Evolutionary conservation across 2,888 invertebrate species (phyloP), one percentile per base, ranked within the genome.

Genomic region (Halictus quadricinctus): DNA sequence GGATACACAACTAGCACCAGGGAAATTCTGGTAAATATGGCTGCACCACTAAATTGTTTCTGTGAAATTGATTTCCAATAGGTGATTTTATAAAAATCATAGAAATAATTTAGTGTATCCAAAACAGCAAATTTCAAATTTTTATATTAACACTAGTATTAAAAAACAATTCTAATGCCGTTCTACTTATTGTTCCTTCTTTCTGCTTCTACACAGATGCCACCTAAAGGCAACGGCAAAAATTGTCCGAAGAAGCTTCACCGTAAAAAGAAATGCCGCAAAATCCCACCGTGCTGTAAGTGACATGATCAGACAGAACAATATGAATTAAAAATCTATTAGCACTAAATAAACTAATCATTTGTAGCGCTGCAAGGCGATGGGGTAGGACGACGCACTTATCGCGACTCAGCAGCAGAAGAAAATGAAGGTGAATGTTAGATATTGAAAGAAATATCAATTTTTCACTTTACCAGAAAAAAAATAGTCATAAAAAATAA

Each of bases 201-300:
- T 7, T 64, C 29, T 29, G 18, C 6, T 46, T 43, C 0, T 15
- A 36, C 73, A 6, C 36, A 90, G 90, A 41, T 76, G 15, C 70
- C 73, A 36, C 54, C 85, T 12, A 72, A 48, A 64, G 86, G 81
- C 6, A 96, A 96, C 2, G 97, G 97, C 43, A 96, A 95, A 89
- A 94, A 95, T 0, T 97, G 97, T 92, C 96, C 97, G 0, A 94
- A 94, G 79, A 95, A 96, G 85, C 93, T 97, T 78, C 90, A 89
- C 4, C 91, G 93, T 64, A 93, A 87, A 76, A 92, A 91, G 84
- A 94, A 93, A 73, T 95, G 95, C 85, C 92, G 88, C 43, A 94
- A 93, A 79, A 80, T 91, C 15, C 91, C 91, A 18, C 90, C 91
- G 13, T 95, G 95, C 83, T 91, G 95, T 95, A 89, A 92, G 92